Percentiles rank a stretch among this genome's conserved stretches.
Evolutionary conservation across 2,113 vertebrate species (phyloP).

Genomic region (Nestor notabilis): DNA sequence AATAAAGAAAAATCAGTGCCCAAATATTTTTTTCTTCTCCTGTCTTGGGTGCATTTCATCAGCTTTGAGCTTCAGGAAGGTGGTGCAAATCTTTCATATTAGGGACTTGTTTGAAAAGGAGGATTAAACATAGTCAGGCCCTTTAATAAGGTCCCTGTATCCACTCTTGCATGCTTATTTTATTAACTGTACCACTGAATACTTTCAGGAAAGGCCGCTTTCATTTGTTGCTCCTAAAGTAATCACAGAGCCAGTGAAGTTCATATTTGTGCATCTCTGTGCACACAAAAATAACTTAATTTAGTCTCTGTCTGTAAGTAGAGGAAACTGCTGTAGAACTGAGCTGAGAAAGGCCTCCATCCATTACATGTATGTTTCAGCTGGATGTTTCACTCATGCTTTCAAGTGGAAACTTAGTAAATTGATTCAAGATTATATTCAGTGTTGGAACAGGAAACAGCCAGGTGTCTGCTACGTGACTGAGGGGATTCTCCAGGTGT

Average conservation of each 20-base stretch:
- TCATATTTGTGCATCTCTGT: not conserved
- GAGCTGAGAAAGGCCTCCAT: not conserved
- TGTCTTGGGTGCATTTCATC: not conserved
- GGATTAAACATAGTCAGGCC: not conserved
- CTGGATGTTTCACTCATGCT: not conserved
- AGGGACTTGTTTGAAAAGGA: not conserved
- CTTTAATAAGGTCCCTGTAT: not conserved
- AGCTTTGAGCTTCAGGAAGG: not conserved
- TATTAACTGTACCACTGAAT: not conserved
- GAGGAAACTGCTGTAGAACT: not conserved
- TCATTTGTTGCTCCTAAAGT: not conserved
- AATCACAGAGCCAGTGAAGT: not conserved
- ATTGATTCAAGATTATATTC: not conserved
- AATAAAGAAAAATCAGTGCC: not conserved
- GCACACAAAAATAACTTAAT: not conserved
- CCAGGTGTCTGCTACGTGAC: not conserved
- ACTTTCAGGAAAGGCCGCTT: not conserved
- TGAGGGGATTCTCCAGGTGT: not conserved
- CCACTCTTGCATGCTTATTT: not conserved
- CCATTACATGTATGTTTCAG: not conserved
- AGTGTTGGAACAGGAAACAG: not conserved
- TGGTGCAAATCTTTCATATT: accelerated
- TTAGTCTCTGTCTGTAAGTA: not conserved
- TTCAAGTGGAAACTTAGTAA: not conserved
- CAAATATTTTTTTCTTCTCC: not conserved